Evolutionary conservation across 1,140 invertebrate genomes (phyloP), one percentile per base, ranked within the genome.

Genomic region (Trichonephila inaurata): DNA sequence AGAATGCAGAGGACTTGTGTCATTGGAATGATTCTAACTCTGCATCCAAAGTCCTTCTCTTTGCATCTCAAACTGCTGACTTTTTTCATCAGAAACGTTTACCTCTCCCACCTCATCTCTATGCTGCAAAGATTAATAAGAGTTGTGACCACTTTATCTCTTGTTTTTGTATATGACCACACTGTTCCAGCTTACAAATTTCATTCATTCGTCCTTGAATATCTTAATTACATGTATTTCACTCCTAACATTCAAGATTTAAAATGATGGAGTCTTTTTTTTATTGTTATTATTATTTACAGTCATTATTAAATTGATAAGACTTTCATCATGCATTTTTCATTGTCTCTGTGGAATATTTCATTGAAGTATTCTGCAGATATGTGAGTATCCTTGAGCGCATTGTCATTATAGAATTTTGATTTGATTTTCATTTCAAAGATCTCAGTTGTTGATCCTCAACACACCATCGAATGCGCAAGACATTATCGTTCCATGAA

Each of bases 31-130:
- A 24, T 69, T 69, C 66, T 69, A 69, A 24, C 66, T 69, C 66
- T 69, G 66, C 66, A 69, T n/a, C 21, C 66, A 19, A 33, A 77
- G 28, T 77, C 33, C 83, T 85, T 58, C 44, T 60, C 51, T 85
- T 60, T 85, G 83, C 72, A 81, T 81, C 40, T 24, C 24, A n/a
- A 33, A 85, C 51, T 85, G 83, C 24, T 85, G 58, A 60, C 28
- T 85, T 85, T 83, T 85, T 61, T 61, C 83, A 85, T 85, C 44
- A 85, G 24, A 85, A 85, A 85, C 44, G 51, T 85, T 58, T 61
- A 85, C 83, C 44, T 85, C 83, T 85, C 83, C 83, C 83, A 60
- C 83, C 58, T 85, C 83, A 85, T 85, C 83, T 85, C 83, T 85
- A 61, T 60, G 83, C 83, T 85, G 51, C 83, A 85, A 85, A 60